Evolutionary conservation across 2,888 invertebrate species (phyloP), one percentile per base, ranked within the genome.

Genomic region (Drosophila multiciliata): DNA sequence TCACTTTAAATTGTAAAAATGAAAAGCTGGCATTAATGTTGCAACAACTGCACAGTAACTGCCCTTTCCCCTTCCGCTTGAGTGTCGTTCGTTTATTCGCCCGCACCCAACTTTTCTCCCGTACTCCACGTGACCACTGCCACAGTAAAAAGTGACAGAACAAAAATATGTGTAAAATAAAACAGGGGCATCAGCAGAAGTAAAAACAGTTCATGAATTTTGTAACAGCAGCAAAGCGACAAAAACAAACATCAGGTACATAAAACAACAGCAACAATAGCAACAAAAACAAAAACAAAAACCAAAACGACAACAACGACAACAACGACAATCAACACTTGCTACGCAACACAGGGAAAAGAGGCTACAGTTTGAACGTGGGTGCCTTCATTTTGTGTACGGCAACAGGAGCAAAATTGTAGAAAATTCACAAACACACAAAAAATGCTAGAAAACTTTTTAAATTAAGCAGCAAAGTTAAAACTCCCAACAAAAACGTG

Each of bases 381-480:
- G 78, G 62, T 29, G 63, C 58, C 40, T 55, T 36, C 54, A 32
- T 60, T 64, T 64, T 33, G 29, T 49, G 11, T n/a, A 49, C 36
- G 32, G 26, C 52, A 62, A 62, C 65, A 35, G 50, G 40, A 67
- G 71, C 67, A 73, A 75, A 77, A 78, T 87, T 82, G 73, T 74
- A 82, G 76, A 42, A 85, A 83, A 84, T 87, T 79, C 73, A 69
- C 74, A 75, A 68, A 67, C 73, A 75, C 6, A 29, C 29, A 78
- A 78, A 81, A 80, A 72, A 65, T 72, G 64, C 73, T 70, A 66
- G 81, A 77, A 87, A 84, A 84, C 86, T 84, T 84, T 84, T 84
- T 87, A 88, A 84, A 84, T 87, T 84, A 84, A 84, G 84, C 85
- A 88, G 86, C 83, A 84, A 84, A 87, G 83, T 88, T 87, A 88